Evolutionary conservation across 2,113 vertebrate species (phyloP).

Genomic region (Xenopus borealis): DNA sequence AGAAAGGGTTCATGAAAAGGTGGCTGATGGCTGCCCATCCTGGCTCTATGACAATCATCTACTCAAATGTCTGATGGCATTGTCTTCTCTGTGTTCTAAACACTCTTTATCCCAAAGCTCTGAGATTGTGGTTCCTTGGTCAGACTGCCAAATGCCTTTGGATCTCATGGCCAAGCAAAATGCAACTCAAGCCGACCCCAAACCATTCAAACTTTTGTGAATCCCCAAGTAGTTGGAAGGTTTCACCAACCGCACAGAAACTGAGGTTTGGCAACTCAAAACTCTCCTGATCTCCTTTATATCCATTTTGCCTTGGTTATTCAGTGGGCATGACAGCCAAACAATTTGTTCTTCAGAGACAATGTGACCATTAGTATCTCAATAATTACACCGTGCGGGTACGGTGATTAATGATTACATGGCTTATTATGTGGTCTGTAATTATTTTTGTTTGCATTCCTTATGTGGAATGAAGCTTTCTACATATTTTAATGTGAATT

Average conservation of each 20-base stretch:
- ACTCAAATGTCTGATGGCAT: background rate
- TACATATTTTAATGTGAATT: conserved; percentile 10
- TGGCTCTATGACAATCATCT: background rate
- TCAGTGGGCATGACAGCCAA: background rate
- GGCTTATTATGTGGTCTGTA: conserved; percentile 1
- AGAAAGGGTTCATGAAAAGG: no score
- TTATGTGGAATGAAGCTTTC: background rate
- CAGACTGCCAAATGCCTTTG: background rate
- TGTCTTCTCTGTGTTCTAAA: background rate
- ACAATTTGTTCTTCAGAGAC: background rate
- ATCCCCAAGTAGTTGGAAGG: background rate
- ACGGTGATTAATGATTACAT: conserved; percentile 1
- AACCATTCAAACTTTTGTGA: background rate
- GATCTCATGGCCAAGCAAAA: background rate
- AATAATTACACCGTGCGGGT: background rate
- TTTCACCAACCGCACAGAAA: conserved; percentile 7
- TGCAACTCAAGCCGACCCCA: background rate
- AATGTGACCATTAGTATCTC: conserved; percentile 1
- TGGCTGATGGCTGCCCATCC: background rate
- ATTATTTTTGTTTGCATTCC: conserved; percentile 20
- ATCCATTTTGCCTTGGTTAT: conserved; percentile 6
- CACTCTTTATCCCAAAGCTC: background rate
- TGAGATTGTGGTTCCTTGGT: background rate
- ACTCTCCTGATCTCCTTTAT: no score
- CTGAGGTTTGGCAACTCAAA: background rate